Evolutionary conservation across 2,797 vertebrate species (phyloP).

Genomic region (Acipenser transmontanus): DNA sequence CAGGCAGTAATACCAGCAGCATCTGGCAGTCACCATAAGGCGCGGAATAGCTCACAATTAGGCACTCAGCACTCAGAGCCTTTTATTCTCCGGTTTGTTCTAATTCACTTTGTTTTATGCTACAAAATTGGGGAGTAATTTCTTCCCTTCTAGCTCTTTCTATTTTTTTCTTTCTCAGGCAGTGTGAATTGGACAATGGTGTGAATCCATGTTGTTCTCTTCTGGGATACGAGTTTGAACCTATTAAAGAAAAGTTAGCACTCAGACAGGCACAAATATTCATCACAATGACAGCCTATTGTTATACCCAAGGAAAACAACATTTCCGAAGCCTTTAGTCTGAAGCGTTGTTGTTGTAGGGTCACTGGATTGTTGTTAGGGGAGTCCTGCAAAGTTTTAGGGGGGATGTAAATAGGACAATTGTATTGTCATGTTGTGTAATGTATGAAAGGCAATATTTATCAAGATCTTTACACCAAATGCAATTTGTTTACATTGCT

Average conservation of each 20-base stretch:
- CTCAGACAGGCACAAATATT: slow-evolving; percentile 65
- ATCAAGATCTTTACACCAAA: too few species aligned
- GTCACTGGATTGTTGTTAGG: too few species aligned
- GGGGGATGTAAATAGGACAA: too few species aligned
- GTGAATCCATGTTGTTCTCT: slow-evolving; percentile 43
- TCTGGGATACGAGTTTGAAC: slow-evolving; percentile 29
- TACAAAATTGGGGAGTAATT: slow-evolving; percentile 32
- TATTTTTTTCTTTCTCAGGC: too few species aligned
- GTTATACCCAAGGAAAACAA: slow-evolving; percentile 55
- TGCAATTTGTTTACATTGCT: too few species aligned
- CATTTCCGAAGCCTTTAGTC: slow-evolving; percentile 14
- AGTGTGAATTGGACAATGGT: slow-evolving; percentile 44
- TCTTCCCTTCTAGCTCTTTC: slow-evolving; percentile 52
- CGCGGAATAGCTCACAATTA: slow-evolving; percentile 78
- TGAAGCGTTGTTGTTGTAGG: too few species aligned
- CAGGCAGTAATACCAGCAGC: slow-evolving; percentile 66
- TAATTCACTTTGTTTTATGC: slow-evolving; percentile 57
- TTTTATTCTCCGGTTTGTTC: slow-evolving; percentile 69
- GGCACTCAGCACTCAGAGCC: slow-evolving; percentile 69
- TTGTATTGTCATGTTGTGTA: too few species aligned
- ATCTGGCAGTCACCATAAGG: slow-evolving; percentile 79
- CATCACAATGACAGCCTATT: slow-evolving; percentile 65
- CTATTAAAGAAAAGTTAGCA: slow-evolving; percentile 81
- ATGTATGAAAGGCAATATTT: too few species aligned
- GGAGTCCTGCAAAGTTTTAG: too few species aligned